Percentiles rank a stretch among this genome's conserved stretches.
These are phyloP conservation scores for Eudasyphora cyanicolor DNA, from an alignment of 2,888 invertebrate genomes.

Conservation along the genomic window DNA sequence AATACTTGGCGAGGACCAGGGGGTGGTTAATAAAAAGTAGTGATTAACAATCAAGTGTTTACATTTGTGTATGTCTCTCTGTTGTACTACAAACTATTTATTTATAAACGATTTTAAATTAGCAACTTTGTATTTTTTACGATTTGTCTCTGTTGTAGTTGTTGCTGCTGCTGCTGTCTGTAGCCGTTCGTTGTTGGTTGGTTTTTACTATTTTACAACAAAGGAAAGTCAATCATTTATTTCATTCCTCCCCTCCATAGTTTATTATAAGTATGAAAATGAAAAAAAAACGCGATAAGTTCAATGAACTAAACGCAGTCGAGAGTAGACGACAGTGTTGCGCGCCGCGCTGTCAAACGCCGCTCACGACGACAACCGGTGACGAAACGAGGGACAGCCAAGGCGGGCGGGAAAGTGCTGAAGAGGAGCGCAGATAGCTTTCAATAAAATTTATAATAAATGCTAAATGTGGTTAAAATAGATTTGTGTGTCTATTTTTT, in stretches of 20 bases:
- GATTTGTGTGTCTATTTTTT: slow-evolving; percentile 42
- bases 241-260: background rate
- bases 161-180: too few species aligned
- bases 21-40: background rate
- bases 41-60: background rate
- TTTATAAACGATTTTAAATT: slow-evolving; percentile 61
- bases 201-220: slow-evolving; percentile 49
- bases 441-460: slow-evolving; percentile 46
- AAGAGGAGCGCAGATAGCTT: slow-evolving; percentile 47
- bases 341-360: background rate
- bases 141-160: background rate
- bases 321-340: too few species aligned
- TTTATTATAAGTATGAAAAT: slow-evolving; percentile 1
- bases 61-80: background rate
- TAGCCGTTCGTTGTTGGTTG: background rate
- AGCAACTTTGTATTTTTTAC: slow-evolving; percentile 49
- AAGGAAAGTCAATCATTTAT: slow-evolving; percentile 50
- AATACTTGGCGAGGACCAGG: background rate
- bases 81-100: slow-evolving; percentile 28
- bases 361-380: background rate
- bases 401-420: background rate
- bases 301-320: slow-evolving; percentile 56
- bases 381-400: background rate
- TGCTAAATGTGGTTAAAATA: slow-evolving; percentile 58
- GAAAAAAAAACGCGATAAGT: slow-evolving; percentile 45